Evolutionary conservation across 2,888 invertebrate genomes (phyloP).

Genomic region (Volucella inflata): DNA sequence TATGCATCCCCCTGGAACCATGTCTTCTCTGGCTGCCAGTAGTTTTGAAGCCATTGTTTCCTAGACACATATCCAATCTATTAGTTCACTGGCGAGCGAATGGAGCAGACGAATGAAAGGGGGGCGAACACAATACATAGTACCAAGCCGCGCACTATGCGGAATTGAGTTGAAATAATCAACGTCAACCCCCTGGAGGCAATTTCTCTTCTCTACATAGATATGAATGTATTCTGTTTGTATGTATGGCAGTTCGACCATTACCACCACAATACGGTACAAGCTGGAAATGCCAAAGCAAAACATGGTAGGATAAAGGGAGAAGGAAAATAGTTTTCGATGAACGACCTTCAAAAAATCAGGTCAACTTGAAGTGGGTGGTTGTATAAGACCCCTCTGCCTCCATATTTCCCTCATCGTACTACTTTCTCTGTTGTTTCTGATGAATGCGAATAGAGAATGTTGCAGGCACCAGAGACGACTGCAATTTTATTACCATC

Average conservation of each 20-base stretch:
- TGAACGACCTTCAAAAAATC: constrained; percentile 74
- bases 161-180: constrained; percentile 68
- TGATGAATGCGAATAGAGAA: constrained; percentile 33
- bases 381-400: neutral
- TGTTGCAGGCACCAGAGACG: constrained; percentile 12
- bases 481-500: constrained; percentile 27
- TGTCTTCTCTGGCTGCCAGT: constrained; percentile 41
- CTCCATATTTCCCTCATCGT: neutral
- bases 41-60: constrained; percentile 65
- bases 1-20: constrained; percentile 1
- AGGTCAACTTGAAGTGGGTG: constrained; percentile 67
- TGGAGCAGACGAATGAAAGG: neutral
- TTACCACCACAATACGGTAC: constrained; percentile 65
- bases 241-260: constrained; percentile 50
- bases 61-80: constrained; percentile 69
- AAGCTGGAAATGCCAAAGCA: constrained; percentile 1
- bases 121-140: neutral
- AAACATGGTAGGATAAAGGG: constrained; percentile 8
- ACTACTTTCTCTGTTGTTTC: neutral
- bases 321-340: constrained; percentile 59
- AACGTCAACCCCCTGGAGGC: constrained; percentile 53
- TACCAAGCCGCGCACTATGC: constrained; percentile 38
- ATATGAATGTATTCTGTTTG: neutral
- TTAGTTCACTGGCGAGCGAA: neutral
- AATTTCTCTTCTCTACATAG: neutral